Percentiles rank a stretch among this genome's conserved stretches.
These are phyloP conservation scores for Falco columbarius DNA, from an alignment of 2,797 vertebrate genomes.

Conservation along the genomic window DNA sequence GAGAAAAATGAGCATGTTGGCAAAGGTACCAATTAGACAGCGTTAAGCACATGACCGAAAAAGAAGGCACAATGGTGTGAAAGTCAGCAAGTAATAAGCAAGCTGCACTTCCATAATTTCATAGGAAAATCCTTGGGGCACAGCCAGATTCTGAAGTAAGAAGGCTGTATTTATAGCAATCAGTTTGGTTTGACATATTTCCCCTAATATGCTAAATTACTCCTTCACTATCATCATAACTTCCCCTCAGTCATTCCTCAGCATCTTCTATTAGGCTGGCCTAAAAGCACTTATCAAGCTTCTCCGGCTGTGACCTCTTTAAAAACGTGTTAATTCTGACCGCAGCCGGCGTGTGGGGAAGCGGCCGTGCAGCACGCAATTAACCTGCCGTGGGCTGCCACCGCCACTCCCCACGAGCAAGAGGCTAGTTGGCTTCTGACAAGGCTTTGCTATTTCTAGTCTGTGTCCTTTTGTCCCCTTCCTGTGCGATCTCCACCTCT, in stretches of 20 bases:
- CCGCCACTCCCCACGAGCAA: not conserved
- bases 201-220: constrained; percentile 71
- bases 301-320: constrained; percentile 39
- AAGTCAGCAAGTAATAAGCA: constrained; percentile 52
- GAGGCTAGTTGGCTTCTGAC: not conserved
- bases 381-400: not conserved
- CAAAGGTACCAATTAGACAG: constrained; percentile 51
- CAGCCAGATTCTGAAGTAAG: constrained; percentile 62
- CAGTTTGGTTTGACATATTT: constrained; percentile 73
- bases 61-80: constrained; percentile 32
- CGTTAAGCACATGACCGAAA: not conserved
- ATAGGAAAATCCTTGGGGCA: constrained; percentile 66
- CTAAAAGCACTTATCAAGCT: constrained; percentile 27
- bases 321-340: not conserved
- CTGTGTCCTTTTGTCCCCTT: not conserved
- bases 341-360: not conserved
- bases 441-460: not conserved
- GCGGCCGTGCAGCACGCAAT: not conserved
- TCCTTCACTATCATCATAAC: constrained; percentile 59
- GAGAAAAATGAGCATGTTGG: constrained; percentile 6
- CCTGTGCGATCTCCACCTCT: not conserved
- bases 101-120: constrained; percentile 54
- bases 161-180: constrained; percentile 70
- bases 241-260: constrained; percentile 60
- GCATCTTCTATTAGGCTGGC: constrained; percentile 50